Base-by-base conservation (phyloP, 1,140 invertebrate species). In the Bacillus rossius region DNA sequence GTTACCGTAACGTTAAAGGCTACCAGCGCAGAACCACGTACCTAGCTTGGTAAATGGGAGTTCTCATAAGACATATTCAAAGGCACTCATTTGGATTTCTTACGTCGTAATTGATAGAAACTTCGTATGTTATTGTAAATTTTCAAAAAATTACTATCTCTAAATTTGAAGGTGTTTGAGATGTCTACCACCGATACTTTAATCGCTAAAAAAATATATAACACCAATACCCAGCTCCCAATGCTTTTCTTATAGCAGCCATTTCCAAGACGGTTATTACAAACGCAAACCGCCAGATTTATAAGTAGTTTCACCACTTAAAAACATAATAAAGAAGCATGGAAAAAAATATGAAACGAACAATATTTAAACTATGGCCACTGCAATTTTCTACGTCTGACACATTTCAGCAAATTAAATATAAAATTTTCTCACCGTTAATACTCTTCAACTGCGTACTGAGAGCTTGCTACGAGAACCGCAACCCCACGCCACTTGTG, bases 401-500 rank as follows among this genome's bases (percentile, higher is more conserved):
- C 79, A 80, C 75, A 69, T 63, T 66, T 65, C 66, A 67, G 57
- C 64, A 66, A 63, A 62, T 67, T 70, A 74, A 75, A 77, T 76
- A 79, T 73, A 71, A 76, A 69, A 76, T 74, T 80, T 72, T 72
- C 79, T 80, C 81, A 80, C 78, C 79, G 80, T 74, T 67, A 74
- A 72, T 67, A 71, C 73, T 74, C 65, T 78, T 71, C 8, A 73
- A 78, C 77, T 74, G 77, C 77, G 76, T 77, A 75, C 77, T 75
- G 75, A 77, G 77, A 78, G 71, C 70, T 73, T 71, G 77, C 79
- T 80, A 80, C 77, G 79, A 80, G 79, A 77, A 77, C 72, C 72
- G 69, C 72, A 76, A 79, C 77, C 79, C 79, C 79, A 81, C 80
- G 80, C 80, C 77, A 82, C 78, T 80, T 77, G 74, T 75, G 76